These are phyloP conservation scores for Sebastes matsubarae DNA, from an alignment of 2,797 vertebrate genomes.

Conservation along the genomic window DNA sequence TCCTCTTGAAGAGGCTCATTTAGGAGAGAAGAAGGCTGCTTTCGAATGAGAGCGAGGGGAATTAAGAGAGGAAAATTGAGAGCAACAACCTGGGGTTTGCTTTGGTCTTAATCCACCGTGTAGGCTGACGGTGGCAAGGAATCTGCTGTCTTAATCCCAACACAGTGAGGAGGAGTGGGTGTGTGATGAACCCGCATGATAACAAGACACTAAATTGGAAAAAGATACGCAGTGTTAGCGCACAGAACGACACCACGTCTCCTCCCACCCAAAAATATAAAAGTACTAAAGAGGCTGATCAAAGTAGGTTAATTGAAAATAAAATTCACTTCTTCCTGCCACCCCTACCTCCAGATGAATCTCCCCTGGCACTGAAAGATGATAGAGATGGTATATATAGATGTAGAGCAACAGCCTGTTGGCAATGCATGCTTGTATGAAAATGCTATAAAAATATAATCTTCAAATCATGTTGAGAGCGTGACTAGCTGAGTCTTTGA, in stretches of 20 bases:
- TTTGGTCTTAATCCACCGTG: slow-evolving; percentile 59
- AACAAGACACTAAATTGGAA: slow-evolving; percentile 58
- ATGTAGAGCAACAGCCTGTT: slow-evolving; percentile 61
- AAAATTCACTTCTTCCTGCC: slow-evolving; percentile 19
- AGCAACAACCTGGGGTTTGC: slow-evolving; percentile 44
- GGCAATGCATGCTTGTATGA: slow-evolving; percentile 44
- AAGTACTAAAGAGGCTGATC: slow-evolving; percentile 44
- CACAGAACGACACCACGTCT: slow-evolving; percentile 19
- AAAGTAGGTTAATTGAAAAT: slow-evolving; percentile 79
- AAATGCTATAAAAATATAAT: slow-evolving; percentile 55
- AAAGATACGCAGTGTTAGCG: slow-evolving; percentile 40
- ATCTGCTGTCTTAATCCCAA: slow-evolving; percentile 55
- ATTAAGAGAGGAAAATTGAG: slow-evolving; percentile 31
- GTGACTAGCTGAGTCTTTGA: slow-evolving; percentile 57
- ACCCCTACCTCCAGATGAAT: slow-evolving; percentile 44
- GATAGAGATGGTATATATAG: slow-evolving; percentile 68
- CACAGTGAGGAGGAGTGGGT: slow-evolving; percentile 51
- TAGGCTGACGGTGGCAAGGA: slow-evolving; percentile 43
- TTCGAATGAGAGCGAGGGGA: slow-evolving; percentile 29
- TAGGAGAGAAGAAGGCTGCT: slow-evolving; percentile 20
- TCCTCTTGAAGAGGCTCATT: slow-evolving; percentile 54
- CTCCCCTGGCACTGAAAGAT: slow-evolving; percentile 45
- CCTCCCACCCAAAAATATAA: slow-evolving; percentile 31
- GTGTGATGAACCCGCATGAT: slow-evolving; percentile 64
- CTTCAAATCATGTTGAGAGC: slow-evolving; percentile 61